Base-by-base conservation (phyloP, 2,888 invertebrate species). In the Bibio marci region DNA sequence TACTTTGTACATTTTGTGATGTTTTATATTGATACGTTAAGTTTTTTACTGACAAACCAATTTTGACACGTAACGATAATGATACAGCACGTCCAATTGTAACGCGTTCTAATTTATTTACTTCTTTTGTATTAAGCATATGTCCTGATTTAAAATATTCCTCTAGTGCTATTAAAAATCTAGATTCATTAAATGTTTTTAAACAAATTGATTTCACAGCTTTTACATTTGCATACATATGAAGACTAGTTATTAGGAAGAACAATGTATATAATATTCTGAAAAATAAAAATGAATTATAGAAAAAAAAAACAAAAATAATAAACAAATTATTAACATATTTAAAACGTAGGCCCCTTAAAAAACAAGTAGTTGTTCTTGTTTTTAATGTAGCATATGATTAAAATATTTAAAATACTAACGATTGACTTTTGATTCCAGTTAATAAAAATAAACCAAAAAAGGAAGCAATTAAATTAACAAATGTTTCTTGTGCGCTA, bases 401-500 rank as follows among this genome's bases (percentile, higher is more conserved):
- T n/a, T n/a, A n/a, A 31, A 39, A 30, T 38, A 31, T 26, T 36
- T 18, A 22, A 22, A 32, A 18, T 39, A 49, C 58, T 62, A 58
- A 67, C 64, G 53, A 59, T 52, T 51, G 64, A 55, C 51, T 68
- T 65, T 59, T 71, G 47, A 79, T 71, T 46, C 65, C 47, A 7
- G 79, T 77, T 31, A 94, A 65, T 38, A 94, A 60, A 30, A 79
- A 59, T 35, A 94, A 67, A 39, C 87, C 88, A 39, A 75, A 58
- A 36, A 91, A 55, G 10, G 92, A 81, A 10, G 86, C 92, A 30
- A 83, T 59, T 33, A 95, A 66, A 64, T 95, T 95, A 12, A 97
- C 92, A 46, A 90, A 74, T 0, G 94, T 95, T 60, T 97, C 97
- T 65, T 97, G 97, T 44, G 92, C 91, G 6, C 90, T 83, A 57